Evolutionary conservation across 2,113 vertebrate genomes (phyloP).

Genomic region (Perccottus glenii): DNA sequence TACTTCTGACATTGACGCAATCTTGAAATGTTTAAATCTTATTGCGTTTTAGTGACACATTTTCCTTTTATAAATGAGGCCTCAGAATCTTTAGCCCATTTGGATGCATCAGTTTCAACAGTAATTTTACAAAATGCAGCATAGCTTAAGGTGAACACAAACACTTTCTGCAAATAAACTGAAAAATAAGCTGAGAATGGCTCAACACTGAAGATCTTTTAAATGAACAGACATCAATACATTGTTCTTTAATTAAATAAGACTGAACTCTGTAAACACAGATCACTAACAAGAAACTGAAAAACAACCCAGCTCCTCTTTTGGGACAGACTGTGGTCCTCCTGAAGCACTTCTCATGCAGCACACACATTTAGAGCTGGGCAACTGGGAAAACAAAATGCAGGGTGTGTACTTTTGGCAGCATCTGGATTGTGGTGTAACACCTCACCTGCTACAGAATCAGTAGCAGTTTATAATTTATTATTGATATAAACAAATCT

Average conservation of each 20-base stretch:
- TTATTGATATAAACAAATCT: no score
- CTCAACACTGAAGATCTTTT: conserved; percentile 1
- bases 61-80: conserved; percentile 34
- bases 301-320: neutral
- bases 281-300: neutral
- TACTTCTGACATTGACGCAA: neutral
- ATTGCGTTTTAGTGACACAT: neutral
- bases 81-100: conserved; percentile 15
- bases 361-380: neutral
- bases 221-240: conserved; percentile 27
- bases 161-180: conserved; percentile 18
- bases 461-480: no score
- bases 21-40: neutral
- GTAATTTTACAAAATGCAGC: conserved; percentile 5
- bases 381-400: neutral
- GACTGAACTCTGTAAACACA: conserved; percentile 10
- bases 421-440: neutral
- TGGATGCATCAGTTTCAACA: neutral
- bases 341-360: conserved; percentile 18
- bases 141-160: neutral
- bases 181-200: neutral
- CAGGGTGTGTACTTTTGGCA: neutral
- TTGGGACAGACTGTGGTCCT: conserved; percentile 33
- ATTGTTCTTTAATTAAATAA: neutral
- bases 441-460: no score